Percentiles rank a stretch among this genome's conserved stretches.
phyloP scores from a whole-genome alignment of 2,888 invertebrate genomes.

The Alviniconcha strummeri region DNA sequence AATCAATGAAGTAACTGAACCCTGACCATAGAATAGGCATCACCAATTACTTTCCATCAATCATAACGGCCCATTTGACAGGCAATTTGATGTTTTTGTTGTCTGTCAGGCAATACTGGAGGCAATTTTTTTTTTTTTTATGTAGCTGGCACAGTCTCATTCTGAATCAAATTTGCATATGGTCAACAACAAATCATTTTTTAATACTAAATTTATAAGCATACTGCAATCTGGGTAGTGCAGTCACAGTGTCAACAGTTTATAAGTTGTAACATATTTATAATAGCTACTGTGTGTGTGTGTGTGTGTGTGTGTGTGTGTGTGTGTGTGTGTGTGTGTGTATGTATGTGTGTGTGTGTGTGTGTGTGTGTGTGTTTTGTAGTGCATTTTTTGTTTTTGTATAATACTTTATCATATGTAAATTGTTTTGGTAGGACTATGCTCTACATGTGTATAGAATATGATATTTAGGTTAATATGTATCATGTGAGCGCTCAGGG shows the following conservation, averaged over 20 bases:
- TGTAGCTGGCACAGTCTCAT: not conserved
- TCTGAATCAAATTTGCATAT: not conserved
- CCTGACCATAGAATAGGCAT: too few species aligned
- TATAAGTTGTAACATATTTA: not conserved
- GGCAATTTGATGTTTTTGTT: too few species aligned
- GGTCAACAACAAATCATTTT: not conserved
- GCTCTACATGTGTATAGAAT: not conserved
- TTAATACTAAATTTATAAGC: not conserved
- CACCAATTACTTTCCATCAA: too few species aligned
- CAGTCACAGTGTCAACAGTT: too few species aligned
- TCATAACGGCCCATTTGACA: too few species aligned
- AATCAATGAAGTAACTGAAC: too few species aligned
- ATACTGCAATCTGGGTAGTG: not conserved
- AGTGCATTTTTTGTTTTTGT: not conserved
- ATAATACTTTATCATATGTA: too few species aligned
- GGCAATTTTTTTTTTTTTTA: too few species aligned
- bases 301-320: not conserved
- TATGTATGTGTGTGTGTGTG: not conserved
- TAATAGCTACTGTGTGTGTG: not conserved
- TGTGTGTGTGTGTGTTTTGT: not conserved
- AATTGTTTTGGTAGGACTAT: too few species aligned
- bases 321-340: not conserved
- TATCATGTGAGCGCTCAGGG: not conserved
- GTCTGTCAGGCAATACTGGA: too few species aligned
- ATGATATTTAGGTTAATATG: not conserved